A percentile compares a stretch with the other conserved stretches of the same genome.
These are phyloP conservation scores for Drosophila helvetica DNA, from an alignment of 2,888 invertebrate species.

Conservation along the genomic window DNA sequence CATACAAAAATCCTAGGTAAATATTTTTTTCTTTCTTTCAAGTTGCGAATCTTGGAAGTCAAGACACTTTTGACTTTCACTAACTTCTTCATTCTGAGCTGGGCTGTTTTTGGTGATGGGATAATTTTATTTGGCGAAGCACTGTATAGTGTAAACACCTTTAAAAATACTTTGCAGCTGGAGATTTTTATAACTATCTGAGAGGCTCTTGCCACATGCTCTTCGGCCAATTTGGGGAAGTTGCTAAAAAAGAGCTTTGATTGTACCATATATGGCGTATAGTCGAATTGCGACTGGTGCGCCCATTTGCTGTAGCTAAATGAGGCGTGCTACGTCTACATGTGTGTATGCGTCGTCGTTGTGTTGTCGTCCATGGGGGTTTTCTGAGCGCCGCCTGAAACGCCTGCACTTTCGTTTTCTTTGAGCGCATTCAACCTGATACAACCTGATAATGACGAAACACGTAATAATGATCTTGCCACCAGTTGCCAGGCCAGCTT, in stretches of 20 bases:
- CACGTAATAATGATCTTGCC: slow-evolving; percentile 13
- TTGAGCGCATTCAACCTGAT: slow-evolving; percentile 67
- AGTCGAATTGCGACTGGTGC: background rate
- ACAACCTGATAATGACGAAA: slow-evolving; percentile 26
- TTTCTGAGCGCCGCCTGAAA: slow-evolving; percentile 35
- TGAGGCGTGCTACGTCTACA: slow-evolving; percentile 16
- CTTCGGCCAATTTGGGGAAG: slow-evolving; percentile 11
- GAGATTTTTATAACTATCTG: slow-evolving; percentile 1
- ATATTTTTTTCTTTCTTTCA: slow-evolving; percentile 3
- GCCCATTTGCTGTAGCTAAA: slow-evolving; percentile 11
- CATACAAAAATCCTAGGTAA: slow-evolving; percentile 2
- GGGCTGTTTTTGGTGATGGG: background rate
- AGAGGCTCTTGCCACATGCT: slow-evolving; percentile 30
- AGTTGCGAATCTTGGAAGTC: background rate
- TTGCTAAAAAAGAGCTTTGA: slow-evolving; percentile 24
- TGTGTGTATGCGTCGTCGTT: slow-evolving; percentile 3
- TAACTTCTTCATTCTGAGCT: background rate
- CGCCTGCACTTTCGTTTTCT: slow-evolving; percentile 62
- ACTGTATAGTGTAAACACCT: slow-evolving; percentile 2
- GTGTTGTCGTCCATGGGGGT: slow-evolving; percentile 16
- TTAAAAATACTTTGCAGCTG: background rate
- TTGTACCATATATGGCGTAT: slow-evolving; percentile 30
- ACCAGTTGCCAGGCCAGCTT: background rate
- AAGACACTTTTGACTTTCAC: background rate
- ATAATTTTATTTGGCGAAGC: background rate